These are phyloP conservation scores for Ammospiza nelsoni DNA, from an alignment of 2,113 vertebrate species.

Conservation along the genomic window DNA sequence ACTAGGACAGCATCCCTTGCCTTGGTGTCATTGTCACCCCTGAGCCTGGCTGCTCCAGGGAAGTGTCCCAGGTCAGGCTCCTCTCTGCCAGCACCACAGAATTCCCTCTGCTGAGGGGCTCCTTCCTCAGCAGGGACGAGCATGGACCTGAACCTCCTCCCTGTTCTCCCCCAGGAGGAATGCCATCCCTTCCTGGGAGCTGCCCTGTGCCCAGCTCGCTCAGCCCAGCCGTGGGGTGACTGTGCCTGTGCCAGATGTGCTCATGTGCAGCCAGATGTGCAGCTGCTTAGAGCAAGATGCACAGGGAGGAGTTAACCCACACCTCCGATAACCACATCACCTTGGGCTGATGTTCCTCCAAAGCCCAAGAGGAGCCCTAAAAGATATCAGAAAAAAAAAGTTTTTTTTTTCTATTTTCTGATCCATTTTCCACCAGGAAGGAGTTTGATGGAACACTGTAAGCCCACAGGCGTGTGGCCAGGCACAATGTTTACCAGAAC, in stretches of 20 bases:
- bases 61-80: neutral
- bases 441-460: too few species aligned
- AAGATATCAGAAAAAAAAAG: neutral
- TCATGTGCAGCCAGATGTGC: neutral
- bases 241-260: neutral
- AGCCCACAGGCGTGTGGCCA: neutral
- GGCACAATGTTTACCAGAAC: fast-evolving
- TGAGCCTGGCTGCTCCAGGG: neutral
- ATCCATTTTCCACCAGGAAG: neutral
- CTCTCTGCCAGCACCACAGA: neutral
- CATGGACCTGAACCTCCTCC: neutral
- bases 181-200: neutral
- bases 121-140: neutral
- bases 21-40: neutral
- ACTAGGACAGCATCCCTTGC: neutral
- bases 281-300: neutral
- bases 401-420: fast-evolving
- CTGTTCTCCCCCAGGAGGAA: neutral
- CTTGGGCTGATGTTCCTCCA: neutral
- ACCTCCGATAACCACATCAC: neutral
- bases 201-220: neutral
- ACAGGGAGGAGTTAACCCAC: neutral
- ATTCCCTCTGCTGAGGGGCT: neutral
- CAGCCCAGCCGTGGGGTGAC: neutral
- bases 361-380: neutral